phyloP scores from a whole-genome alignment of 2,888 invertebrate genomes.

The Hypselothyrea guttata region DNA sequence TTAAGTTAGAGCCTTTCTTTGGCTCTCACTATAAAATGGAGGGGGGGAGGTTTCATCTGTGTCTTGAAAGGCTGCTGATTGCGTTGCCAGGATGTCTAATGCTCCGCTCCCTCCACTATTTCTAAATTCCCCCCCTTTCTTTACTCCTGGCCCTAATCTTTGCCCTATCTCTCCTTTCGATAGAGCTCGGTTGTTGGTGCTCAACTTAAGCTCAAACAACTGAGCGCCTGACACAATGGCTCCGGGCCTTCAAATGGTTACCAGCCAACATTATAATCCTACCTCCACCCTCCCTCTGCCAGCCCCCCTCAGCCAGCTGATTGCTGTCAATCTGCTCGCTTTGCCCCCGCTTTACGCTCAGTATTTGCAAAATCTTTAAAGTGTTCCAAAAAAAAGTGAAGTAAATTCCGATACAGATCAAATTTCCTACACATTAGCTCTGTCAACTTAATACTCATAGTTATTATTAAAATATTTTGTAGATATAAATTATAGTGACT shows the following conservation, averaged over 20 bases:
- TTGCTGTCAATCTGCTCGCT: neutral
- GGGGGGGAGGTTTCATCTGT: neutral
- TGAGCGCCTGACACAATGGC: slow-evolving; percentile 22
- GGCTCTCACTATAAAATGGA: slow-evolving; percentile 18
- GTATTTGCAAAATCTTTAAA: neutral
- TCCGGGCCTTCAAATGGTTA: slow-evolving; percentile 22
- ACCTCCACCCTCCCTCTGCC: neutral
- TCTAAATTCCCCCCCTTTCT: neutral
- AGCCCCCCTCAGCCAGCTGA: slow-evolving; percentile 1
- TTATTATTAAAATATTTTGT: too few relatives aligned
- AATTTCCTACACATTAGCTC: too few relatives aligned
- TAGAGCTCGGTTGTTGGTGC: slow-evolving; percentile 28
- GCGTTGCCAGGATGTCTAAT: slow-evolving; percentile 50
- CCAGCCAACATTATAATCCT: slow-evolving; percentile 24
- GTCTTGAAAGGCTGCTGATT: slow-evolving; percentile 57
- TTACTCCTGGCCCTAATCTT: too few relatives aligned
- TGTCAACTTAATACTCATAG: too few relatives aligned
- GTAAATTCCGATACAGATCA: too few relatives aligned
- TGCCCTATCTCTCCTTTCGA: too few relatives aligned
- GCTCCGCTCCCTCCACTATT: neutral
- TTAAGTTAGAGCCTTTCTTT: slow-evolving; percentile 69
- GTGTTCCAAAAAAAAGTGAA: too few relatives aligned
- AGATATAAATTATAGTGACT: too few relatives aligned
- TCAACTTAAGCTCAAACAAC: slow-evolving; percentile 40
- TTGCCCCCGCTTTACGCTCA: neutral